Evolutionary conservation across 2,888 invertebrate species (phyloP), one percentile per base, ranked within the genome.

Genomic region (Troilus luridus): DNA sequence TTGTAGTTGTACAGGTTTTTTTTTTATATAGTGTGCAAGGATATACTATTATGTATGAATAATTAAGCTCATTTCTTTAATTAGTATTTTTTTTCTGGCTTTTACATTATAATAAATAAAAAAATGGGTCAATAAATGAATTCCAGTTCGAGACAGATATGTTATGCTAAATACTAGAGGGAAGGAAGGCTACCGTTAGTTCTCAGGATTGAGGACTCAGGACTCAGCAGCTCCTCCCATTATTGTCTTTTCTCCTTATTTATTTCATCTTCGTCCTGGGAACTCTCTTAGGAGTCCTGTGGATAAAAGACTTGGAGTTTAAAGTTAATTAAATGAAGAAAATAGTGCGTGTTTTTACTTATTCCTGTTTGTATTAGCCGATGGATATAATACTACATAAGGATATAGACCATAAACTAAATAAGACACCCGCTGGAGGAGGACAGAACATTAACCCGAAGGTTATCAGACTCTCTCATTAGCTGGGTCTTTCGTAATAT

Each of bases 191-290:
- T 41, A 14, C 72, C 72, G 72, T 77, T 77, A 77, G 72, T 77
- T 77, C 72, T 19, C 67, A 67, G 67, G 24, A 14, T 14, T 24
- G 24, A 24, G 27, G 1, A 1, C 64, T 24, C 67, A 24, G 27
- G 0, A 1, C 64, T 64, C 10, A 2, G 0, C 64, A 24, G 72
- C 27, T 19, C 17, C 19, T 77, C 8, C 17, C 72, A 41, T 77
- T 77, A 77, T 77, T 77, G 72, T 77, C 72, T 41, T 77, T 27
- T 77, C 72, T 77, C 41, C 27, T 77, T 77, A 41, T 77, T 77
- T 77, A 77, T 77, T 41, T 77, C 27, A 27, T 27, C 41, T 17
- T 21, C 17, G 1, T 19, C 27, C 27, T 41, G 27, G 72, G 67
- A 67, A 67, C 41, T 1, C 12, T 24, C 41, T 41, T 5, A 41